Percentiles rank a stretch among this genome's conserved stretches.
Conservation (phyloP, 1,140 invertebrate genomes). For the Nylanderia fulva region DNA sequence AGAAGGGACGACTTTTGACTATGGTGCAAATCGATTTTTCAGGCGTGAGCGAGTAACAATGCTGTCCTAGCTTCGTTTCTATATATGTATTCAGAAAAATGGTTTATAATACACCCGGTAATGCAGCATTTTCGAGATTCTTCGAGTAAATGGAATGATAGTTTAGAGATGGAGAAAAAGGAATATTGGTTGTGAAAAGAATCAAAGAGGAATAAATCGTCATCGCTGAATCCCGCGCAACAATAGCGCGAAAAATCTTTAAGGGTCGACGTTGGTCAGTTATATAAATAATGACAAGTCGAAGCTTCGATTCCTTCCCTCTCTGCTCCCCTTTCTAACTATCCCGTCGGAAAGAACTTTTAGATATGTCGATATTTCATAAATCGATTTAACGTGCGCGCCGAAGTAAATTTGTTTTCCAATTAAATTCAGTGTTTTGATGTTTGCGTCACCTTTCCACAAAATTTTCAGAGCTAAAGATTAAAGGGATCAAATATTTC, state of each 20-base stretch:
- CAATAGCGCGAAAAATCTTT: slow-evolving; percentile 62
- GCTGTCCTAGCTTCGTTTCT: neutral
- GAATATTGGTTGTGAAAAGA: slow-evolving; percentile 47
- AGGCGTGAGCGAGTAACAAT: neutral
- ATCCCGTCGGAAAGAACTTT: slow-evolving; percentile 37
- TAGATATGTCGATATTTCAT: neutral
- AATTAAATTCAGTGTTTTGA: slow-evolving; percentile 30
- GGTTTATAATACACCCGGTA: neutral
- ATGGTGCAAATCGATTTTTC: slow-evolving; percentile 40
- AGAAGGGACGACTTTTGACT: slow-evolving; percentile 16
- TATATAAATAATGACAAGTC: slow-evolving; percentile 68
- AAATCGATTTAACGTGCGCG: neutral
- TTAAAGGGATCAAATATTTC: neutral
- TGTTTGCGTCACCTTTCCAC: neutral
- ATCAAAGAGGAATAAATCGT: slow-evolving; percentile 63
- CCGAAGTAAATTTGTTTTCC: neutral
- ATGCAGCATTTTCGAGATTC: neutral
- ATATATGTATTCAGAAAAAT: neutral
- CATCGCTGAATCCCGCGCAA: slow-evolving; percentile 59
- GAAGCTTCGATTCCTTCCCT: neutral
- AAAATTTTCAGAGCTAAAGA: neutral
- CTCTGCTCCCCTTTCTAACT: neutral
- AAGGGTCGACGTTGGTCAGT: slow-evolving; percentile 50
- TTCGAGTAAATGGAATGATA: neutral
- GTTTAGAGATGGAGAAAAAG: slow-evolving; percentile 4